A percentile compares a stretch with the other conserved stretches of the same genome.
Conservation (phyloP, 1,140 invertebrate species). For the Dolichoris vasculosae region DNA sequence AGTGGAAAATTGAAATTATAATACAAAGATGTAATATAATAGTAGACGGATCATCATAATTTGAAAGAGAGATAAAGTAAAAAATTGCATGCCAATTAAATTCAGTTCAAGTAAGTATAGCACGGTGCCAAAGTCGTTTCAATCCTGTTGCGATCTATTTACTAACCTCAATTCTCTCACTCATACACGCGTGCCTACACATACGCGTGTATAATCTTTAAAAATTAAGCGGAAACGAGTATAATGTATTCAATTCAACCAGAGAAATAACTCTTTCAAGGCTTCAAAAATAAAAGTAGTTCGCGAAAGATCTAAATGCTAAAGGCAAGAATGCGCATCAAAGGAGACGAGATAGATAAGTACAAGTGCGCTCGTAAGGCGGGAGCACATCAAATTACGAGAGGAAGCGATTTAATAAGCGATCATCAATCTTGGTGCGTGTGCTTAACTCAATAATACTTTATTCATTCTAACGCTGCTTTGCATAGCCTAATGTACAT, state of each 20-base stretch:
- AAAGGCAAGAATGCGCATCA: neutral
- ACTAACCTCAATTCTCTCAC: neutral
- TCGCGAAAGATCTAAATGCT: neutral
- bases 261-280: neutral
- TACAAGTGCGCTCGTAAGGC: neutral
- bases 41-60: neutral
- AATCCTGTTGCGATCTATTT: neutral
- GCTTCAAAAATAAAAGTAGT: neutral
- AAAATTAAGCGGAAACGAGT: neutral
- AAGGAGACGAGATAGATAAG: neutral
- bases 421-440: conserved; percentile 12
- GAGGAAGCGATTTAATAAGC: conserved; percentile 46
- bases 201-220: neutral
- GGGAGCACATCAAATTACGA: neutral
- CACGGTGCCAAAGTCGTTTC: neutral
- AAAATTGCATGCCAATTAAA: neutral
- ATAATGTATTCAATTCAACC: neutral
- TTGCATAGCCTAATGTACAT: neutral
- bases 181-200: too few relatives aligned
- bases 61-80: neutral
- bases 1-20: neutral
- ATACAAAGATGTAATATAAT: neutral
- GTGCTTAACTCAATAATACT: conserved; percentile 29
- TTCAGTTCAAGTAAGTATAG: neutral
- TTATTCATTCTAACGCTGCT: neutral